Evolutionary conservation across 2,113 vertebrate genomes (phyloP).

Genomic region (Fulmarus glacialis): DNA sequence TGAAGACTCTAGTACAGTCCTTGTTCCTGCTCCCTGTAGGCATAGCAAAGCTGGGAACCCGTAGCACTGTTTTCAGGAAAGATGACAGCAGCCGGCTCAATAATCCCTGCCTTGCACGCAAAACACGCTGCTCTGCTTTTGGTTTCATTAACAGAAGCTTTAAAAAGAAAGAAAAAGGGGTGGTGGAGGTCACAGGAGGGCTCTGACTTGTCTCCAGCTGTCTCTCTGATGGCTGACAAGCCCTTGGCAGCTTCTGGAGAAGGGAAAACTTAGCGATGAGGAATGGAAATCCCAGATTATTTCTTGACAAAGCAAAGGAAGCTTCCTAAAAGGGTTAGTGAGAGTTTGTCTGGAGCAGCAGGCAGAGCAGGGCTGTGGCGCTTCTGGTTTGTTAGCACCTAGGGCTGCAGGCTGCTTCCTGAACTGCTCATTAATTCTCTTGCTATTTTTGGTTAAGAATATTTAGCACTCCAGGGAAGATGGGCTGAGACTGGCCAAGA

Average conservation of each 20-base stretch:
- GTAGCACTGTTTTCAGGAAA: background rate
- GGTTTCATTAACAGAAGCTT: background rate
- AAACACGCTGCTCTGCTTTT: background rate
- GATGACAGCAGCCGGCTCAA: background rate
- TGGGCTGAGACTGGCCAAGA: background rate
- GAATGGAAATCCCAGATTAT: constrained; percentile 50
- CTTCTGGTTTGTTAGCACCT: background rate
- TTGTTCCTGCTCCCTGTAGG: rapidly evolving
- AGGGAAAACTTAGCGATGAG: background rate
- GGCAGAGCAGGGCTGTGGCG: background rate
- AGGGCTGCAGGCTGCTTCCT: background rate
- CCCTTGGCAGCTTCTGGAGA: constrained; percentile 16
- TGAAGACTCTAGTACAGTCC: background rate
- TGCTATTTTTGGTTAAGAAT: background rate
- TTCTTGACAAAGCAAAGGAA: constrained; percentile 32
- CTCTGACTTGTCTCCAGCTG: background rate
- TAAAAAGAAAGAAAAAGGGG: background rate
- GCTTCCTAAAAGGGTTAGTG: background rate
- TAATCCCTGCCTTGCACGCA: background rate
- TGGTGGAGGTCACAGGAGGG: background rate
- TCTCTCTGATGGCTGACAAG: background rate
- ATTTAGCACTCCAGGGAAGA: background rate
- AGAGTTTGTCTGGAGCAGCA: background rate
- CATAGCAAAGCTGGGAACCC: background rate
- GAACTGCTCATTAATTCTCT: background rate